A percentile compares a stretch with the other conserved stretches of the same genome.
phyloP scores from a whole-genome alignment of 2,888 invertebrate genomes.

The Notocelia uddmanniana region DNA sequence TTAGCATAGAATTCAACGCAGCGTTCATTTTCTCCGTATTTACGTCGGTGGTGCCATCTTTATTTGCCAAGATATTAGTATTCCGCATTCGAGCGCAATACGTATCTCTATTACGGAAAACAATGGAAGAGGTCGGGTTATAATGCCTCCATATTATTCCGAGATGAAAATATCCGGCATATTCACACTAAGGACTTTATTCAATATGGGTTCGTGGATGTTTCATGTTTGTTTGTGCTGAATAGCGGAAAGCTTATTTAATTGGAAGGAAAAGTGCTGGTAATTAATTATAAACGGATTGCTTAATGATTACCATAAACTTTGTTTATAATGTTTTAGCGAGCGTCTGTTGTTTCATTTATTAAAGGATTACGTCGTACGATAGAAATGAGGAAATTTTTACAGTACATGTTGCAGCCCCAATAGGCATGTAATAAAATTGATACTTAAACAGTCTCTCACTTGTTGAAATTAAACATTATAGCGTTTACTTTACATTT shows the following conservation, averaged over 20 bases:
- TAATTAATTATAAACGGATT: constrained; percentile 30
- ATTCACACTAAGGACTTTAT: constrained; percentile 51
- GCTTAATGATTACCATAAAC: constrained; percentile 8
- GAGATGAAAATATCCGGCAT: constrained; percentile 53
- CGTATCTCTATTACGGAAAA: constrained; percentile 50
- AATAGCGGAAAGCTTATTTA: constrained; percentile 32
- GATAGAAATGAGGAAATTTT: too few species aligned
- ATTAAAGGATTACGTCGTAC: too few species aligned
- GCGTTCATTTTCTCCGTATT: constrained; percentile 37
- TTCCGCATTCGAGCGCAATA: constrained; percentile 56
- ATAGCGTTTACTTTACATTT: too few species aligned
- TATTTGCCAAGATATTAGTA: constrained; percentile 61
- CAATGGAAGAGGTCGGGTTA: constrained; percentile 47
- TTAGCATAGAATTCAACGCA: constrained; percentile 1
- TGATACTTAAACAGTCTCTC: too few species aligned
- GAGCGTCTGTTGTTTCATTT: constrained; percentile 2
- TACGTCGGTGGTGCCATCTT: constrained; percentile 52
- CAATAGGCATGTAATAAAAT: too few species aligned
- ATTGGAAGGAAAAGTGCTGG: constrained; percentile 37
- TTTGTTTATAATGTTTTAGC: constrained; percentile 13
- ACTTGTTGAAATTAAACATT: too few species aligned
- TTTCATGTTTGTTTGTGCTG: constrained; percentile 49
- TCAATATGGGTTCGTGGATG: constrained; percentile 45
- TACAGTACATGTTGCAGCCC: too few species aligned
- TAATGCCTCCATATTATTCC: constrained; percentile 55